Base-by-base conservation (phyloP, 2,888 invertebrate genomes). In the Eubasilissa splendida region DNA sequence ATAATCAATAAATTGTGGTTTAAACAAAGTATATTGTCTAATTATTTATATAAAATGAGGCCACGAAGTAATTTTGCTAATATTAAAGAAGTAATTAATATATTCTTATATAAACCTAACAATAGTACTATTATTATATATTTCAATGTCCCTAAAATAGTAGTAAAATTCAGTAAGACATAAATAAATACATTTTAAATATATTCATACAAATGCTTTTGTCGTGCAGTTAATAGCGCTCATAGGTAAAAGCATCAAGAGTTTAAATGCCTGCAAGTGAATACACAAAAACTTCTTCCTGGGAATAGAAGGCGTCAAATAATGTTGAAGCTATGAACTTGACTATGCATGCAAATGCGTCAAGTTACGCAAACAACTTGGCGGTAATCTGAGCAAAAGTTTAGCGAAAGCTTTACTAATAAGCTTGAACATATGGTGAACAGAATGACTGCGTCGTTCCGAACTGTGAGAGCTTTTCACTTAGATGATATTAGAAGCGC, bases 321-420 rank as follows among this genome's bases (percentile, higher is more conserved):
- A 71, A 71, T 31, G 71, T 22, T 22, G 53, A 50, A 71, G 71
- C 71, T 54, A 50, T 68, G 68, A 73, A 56, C 65, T 56, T 73
- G 71, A 11, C 71, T 73, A 58, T 73, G 71, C 54, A 73, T 73
- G 71, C 71, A 73, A 73, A 73, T 73, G 71, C 54, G 54, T 73
- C 33, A 56, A 73, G 71, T 73, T 73, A 56, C 58, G 71, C 56
- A 73, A 58, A 73, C 71, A 73, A 73, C 56, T n/a, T 68, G 56
- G 33, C 22, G 42, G 71, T 73, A 73, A 73, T 73, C 71, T 73
- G 71, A 50, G 71, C 71, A 56, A 73, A 68, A 73, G 71, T 73
- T 73, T 73, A 42, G 58, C 71, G 71, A n/a, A 33, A 31, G 22
- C 56, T 73, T 42, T 56, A 50, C 71, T 73, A 73, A 73, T 73